These are phyloP conservation scores for Leptodactylus fallax DNA, from an alignment of 2,797 vertebrate genomes.

Conservation along the genomic window DNA sequence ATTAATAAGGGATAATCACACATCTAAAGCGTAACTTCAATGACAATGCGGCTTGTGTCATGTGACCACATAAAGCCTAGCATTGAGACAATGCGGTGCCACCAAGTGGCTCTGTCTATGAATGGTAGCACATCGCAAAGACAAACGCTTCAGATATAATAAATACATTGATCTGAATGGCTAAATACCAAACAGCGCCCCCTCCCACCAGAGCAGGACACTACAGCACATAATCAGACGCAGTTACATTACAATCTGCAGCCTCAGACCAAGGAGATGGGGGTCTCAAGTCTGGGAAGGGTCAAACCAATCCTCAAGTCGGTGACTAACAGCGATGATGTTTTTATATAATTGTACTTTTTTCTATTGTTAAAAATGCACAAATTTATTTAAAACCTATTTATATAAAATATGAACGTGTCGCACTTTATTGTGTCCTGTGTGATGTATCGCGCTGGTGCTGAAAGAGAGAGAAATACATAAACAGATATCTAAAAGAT, in stretches of 20 bases:
- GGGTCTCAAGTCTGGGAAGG: slow-evolving; percentile 32
- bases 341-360: slow-evolving; percentile 48
- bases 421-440: neutral
- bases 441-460: too few relatives aligned
- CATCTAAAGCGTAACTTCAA: neutral
- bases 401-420: neutral
- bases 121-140: neutral
- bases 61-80: neutral
- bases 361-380: slow-evolving; percentile 50
- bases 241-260: neutral
- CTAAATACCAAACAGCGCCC: too few relatives aligned
- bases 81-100: neutral
- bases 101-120: neutral
- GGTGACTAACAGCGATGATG: slow-evolving; percentile 37
- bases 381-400: slow-evolving; percentile 61
- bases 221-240: too few relatives aligned
- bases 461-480: too few relatives aligned
- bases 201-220: neutral
- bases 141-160: too few relatives aligned
- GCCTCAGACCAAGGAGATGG: neutral
- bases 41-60: neutral
- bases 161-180: neutral
- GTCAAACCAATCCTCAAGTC: slow-evolving; percentile 31
- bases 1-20: neutral
- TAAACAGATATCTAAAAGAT: too few relatives aligned